phyloP scores from a whole-genome alignment of 2,797 vertebrate genomes.

The Lophura swinhoii region DNA sequence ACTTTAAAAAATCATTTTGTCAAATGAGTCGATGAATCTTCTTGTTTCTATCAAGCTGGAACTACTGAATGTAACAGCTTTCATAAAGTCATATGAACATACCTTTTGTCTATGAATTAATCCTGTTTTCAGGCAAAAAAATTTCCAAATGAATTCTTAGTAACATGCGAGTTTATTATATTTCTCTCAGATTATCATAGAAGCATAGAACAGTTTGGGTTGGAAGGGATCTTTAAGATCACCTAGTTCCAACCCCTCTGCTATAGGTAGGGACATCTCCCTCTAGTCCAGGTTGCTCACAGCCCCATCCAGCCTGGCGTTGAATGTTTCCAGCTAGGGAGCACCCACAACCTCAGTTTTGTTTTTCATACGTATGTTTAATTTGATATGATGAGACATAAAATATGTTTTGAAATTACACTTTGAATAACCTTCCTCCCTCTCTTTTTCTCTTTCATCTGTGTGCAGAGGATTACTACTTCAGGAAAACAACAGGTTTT shows the following conservation, averaged over 20 bases:
- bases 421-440: not conserved
- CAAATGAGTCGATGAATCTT: not conserved
- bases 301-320: no score
- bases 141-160: not conserved
- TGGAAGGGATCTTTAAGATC: no score
- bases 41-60: not conserved
- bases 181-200: not conserved
- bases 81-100: not conserved
- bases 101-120: not conserved
- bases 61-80: not conserved
- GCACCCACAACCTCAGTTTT: not conserved
- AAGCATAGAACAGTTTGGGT: no score
- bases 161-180: not conserved
- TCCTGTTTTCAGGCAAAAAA: not conserved
- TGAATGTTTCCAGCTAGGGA: no score
- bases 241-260: no score
- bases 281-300: no score
- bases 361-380: not conserved
- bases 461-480: conserved; percentile 91
- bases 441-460: conserved; percentile 19
- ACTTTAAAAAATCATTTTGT: not conserved
- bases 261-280: no score
- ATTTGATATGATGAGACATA: not conserved
- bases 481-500: conserved; percentile 97
- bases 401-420: not conserved